Conservation (phyloP, 2,888 invertebrate genomes). For the Lasioglossum oenotherae region DNA sequence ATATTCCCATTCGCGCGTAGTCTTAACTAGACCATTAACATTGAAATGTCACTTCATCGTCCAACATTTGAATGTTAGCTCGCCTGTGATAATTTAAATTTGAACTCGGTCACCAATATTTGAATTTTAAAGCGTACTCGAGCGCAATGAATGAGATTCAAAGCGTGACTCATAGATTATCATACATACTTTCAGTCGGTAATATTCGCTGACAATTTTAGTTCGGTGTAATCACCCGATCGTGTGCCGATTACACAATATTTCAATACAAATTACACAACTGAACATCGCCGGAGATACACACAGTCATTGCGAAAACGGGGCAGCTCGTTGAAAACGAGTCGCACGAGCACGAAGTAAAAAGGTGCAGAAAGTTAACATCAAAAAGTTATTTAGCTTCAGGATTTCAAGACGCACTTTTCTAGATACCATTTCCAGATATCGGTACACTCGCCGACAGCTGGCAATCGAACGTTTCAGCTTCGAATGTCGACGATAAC, state of each 20-base stretch:
- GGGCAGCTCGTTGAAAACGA: conserved; percentile 29
- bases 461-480: conserved; percentile 23
- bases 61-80: background rate
- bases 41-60: background rate
- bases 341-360: background rate
- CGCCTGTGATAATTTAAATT: background rate
- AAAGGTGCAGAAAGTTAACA: too few species aligned
- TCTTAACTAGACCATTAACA: background rate
- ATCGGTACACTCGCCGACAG: background rate
- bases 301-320: conserved; percentile 6
- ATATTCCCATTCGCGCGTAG: background rate
- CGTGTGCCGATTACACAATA: background rate
- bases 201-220: background rate
- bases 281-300: background rate
- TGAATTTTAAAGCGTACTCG: background rate
- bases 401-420: conserved; percentile 26
- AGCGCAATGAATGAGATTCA: background rate
- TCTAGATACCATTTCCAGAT: conserved; percentile 17
- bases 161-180: background rate
- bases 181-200: background rate
- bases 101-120: background rate
- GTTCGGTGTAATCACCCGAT: background rate
- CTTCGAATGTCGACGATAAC: conserved; percentile 26
- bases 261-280: background rate
- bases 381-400: background rate